These are phyloP conservation scores for Lutraria rhynchaena DNA, from an alignment of 1,140 invertebrate species.

Conservation along the genomic window DNA sequence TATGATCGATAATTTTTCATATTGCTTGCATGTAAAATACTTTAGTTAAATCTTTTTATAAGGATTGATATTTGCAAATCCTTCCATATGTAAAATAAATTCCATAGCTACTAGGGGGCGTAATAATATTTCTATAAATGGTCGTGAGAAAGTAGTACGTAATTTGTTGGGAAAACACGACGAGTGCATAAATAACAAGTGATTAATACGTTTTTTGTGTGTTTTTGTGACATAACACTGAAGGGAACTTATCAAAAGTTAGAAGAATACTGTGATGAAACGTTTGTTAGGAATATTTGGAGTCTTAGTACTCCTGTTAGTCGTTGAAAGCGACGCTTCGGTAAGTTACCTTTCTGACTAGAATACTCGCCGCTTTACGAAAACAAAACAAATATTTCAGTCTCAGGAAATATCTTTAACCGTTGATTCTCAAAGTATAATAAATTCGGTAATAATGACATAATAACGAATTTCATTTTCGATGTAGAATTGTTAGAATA, in stretches of 20 bases:
- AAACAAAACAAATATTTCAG: slow-evolving; percentile 1
- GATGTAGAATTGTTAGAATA: too few relatives aligned
- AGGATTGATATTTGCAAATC: too few relatives aligned
- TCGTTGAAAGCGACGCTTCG: slow-evolving; percentile 18
- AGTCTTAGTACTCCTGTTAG: slow-evolving; percentile 34
- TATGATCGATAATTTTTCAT: too few relatives aligned
- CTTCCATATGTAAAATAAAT: not conserved
- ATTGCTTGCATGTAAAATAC: too few relatives aligned
- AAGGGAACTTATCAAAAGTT: not conserved
- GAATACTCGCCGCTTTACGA: not conserved
- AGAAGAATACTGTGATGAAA: slow-evolving; percentile 32
- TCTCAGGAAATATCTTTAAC: too few relatives aligned
- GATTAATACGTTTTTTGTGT: slow-evolving; percentile 1
- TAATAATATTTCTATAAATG: slow-evolving; percentile 42
- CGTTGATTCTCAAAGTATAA: too few relatives aligned
- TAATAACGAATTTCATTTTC: too few relatives aligned
- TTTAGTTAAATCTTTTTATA: too few relatives aligned
- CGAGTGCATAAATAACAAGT: not conserved
- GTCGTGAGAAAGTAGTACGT: slow-evolving; percentile 30
- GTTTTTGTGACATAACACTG: not conserved
- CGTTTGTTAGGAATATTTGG: slow-evolving; percentile 21
- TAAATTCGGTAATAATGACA: too few relatives aligned
- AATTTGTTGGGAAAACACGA: slow-evolving; percentile 33
- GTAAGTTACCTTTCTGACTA: slow-evolving; percentile 16
- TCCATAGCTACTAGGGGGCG: not conserved